These are phyloP conservation scores for Globicephala melas DNA, from an alignment of 2,113 vertebrate genomes.

Conservation along the genomic window DNA sequence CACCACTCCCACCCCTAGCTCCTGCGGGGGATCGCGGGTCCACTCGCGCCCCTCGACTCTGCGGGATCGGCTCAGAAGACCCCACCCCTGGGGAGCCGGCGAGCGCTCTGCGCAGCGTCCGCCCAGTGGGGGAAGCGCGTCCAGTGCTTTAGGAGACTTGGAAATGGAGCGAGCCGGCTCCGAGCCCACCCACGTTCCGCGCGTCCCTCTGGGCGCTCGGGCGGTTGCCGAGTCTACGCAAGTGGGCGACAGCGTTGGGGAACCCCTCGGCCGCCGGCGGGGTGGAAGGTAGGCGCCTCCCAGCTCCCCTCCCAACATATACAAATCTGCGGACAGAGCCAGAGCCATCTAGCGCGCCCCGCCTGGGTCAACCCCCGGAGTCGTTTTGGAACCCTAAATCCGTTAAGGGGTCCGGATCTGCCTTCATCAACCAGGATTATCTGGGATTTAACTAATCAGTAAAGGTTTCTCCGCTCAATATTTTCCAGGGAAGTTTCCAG, in stretches of 20 bases:
- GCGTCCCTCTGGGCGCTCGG: accelerated
- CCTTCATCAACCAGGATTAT: conserved; percentile 87
- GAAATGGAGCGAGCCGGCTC: conserved; percentile 54
- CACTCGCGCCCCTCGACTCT: accelerated
- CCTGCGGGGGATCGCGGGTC: accelerated
- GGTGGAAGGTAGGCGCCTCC: not conserved
- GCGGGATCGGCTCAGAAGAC: not conserved
- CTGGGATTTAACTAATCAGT: conserved; percentile 89
- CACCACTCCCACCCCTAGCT: not conserved
- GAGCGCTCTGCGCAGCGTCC: conserved; percentile 56
- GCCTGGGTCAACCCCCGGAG: not conserved
- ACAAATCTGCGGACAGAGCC: not conserved
- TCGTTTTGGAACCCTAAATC: conserved; percentile 77
- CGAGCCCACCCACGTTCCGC: not conserved
- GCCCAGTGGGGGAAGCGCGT: conserved; percentile 61
- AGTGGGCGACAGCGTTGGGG: accelerated
- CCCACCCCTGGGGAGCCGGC: not conserved
- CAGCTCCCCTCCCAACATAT: accelerated
- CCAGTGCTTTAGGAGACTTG: conserved; percentile 76
- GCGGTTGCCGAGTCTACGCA: accelerated
- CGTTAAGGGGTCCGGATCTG: conserved; percentile 83
- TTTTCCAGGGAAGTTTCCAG: conserved; percentile 85
- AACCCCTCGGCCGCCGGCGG: accelerated
- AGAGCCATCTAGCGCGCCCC: accelerated
- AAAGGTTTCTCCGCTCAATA: conserved; percentile 88